Evolutionary conservation across 1,140 invertebrate genomes (phyloP).

Genomic region (Papilio xuthus): DNA sequence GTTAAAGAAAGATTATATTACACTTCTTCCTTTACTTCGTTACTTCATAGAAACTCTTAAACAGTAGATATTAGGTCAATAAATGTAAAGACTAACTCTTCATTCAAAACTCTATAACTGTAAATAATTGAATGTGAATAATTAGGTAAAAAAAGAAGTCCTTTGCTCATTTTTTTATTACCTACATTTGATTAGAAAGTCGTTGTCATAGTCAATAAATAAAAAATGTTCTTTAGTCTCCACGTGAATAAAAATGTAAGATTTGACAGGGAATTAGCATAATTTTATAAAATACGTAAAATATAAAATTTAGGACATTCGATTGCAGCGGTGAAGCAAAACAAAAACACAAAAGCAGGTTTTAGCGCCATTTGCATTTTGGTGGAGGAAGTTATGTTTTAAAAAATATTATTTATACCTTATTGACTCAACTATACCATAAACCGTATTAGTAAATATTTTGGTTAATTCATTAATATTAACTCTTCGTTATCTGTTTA

Average conservation of each 20-base stretch:
- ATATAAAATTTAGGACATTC: not conserved
- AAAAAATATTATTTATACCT: no score
- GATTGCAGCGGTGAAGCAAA: not conserved
- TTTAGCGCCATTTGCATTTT: not conserved
- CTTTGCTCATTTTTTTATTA: not conserved
- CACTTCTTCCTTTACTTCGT: no score
- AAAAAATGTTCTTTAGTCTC: not conserved
- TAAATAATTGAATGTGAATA: not conserved
- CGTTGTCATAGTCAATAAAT: not conserved
- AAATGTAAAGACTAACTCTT: not conserved
- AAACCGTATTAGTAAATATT: not conserved
- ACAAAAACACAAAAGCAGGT: not conserved
- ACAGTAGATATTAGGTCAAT: not conserved
- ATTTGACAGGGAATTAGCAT: not conserved
- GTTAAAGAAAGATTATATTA: slow-evolving; percentile 1
- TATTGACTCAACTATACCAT: not conserved
- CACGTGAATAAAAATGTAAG: not conserved
- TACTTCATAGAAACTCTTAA: not conserved
- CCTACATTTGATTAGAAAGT: not conserved
- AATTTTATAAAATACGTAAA: not conserved
- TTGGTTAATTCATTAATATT: not conserved
- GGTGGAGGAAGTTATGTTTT: not conserved
- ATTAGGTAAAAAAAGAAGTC: not conserved
- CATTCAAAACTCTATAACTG: not conserved
- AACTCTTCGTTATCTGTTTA: not conserved